Percentiles rank a stretch among this genome's conserved stretches.
Evolutionary conservation across 2,113 vertebrate genomes (phyloP).

Genomic region (Micromys minutus): DNA sequence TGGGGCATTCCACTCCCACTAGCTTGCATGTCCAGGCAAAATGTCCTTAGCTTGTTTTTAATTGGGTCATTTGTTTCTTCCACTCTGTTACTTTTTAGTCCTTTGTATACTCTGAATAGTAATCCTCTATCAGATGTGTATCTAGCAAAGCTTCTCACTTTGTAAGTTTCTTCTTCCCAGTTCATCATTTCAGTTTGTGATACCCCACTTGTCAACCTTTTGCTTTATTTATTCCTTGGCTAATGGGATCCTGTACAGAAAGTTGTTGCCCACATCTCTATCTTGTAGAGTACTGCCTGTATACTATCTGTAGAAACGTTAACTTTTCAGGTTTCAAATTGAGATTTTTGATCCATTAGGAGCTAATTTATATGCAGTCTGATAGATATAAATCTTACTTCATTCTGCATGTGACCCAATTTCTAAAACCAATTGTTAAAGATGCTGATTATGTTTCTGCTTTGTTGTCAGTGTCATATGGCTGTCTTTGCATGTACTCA

Average conservation of each 20-base stretch:
- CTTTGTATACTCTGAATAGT: neutral
- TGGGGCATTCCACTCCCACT: too few relatives aligned
- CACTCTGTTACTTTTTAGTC: neutral
- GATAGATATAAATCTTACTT: neutral
- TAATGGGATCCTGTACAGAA: neutral
- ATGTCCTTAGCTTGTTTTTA: neutral
- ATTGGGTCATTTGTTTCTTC: neutral
- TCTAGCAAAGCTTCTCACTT: neutral
- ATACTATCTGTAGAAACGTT: neutral
- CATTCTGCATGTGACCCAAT: neutral
- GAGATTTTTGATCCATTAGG: neutral
- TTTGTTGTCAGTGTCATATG: neutral
- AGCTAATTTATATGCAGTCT: neutral
- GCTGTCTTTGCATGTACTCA: neutral
- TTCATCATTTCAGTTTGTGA: neutral
- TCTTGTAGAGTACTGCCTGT: neutral
- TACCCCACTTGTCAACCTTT: neutral
- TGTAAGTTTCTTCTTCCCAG: neutral
- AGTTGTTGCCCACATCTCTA: neutral
- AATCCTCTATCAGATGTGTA: neutral
- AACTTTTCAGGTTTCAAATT: neutral
- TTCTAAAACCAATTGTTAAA: neutral
- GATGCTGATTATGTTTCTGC: neutral
- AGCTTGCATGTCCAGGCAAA: too few relatives aligned
- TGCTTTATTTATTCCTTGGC: neutral